These are phyloP conservation scores for Cremastobaeus sp. DNA, from an alignment of 2,888 invertebrate genomes.

Conservation along the genomic window DNA sequence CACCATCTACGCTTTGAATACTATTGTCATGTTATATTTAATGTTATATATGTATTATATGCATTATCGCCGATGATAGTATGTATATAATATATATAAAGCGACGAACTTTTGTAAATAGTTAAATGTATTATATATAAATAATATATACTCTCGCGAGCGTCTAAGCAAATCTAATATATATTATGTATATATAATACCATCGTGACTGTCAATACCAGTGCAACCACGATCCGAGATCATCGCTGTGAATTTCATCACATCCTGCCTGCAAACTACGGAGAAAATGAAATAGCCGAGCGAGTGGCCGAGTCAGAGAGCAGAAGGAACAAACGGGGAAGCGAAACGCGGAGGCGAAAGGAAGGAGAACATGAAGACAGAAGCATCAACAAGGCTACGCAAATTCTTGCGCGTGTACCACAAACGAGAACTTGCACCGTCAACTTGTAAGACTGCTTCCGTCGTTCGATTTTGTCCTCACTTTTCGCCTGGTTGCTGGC, in stretches of 20 bases:
- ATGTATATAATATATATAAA: slow-evolving; percentile 57
- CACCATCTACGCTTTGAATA: slow-evolving; percentile 57
- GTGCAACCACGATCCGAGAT: slow-evolving; percentile 58
- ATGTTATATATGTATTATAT: slow-evolving; percentile 60
- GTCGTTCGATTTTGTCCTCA: slow-evolving; percentile 26
- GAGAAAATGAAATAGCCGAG: too few relatives aligned
- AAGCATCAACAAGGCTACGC: slow-evolving; percentile 47
- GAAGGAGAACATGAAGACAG: slow-evolving; percentile 11
- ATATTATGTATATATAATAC: slow-evolving; percentile 61
- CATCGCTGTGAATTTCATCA: slow-evolving; percentile 54
- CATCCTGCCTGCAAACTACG: slow-evolving; percentile 57
- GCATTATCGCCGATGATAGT: slow-evolving; percentile 56
- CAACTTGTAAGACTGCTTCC: too few relatives aligned
- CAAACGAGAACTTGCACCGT: slow-evolving; percentile 9
- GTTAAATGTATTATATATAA: slow-evolving; percentile 55
- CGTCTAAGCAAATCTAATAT: slow-evolving; percentile 28
- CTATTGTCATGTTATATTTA: slow-evolving; percentile 61
- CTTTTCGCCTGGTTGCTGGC: slow-evolving; percentile 10
- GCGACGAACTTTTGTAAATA: slow-evolving; percentile 49
- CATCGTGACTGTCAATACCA: slow-evolving; percentile 64
- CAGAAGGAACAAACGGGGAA: slow-evolving; percentile 15
- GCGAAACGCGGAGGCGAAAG: background rate
- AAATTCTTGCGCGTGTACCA: slow-evolving; percentile 64
- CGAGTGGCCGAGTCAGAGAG: slow-evolving; percentile 27
- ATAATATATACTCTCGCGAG: slow-evolving; percentile 55